Base-by-base conservation (phyloP, 2,113 vertebrate species). In the Oceanites oceanicus region DNA sequence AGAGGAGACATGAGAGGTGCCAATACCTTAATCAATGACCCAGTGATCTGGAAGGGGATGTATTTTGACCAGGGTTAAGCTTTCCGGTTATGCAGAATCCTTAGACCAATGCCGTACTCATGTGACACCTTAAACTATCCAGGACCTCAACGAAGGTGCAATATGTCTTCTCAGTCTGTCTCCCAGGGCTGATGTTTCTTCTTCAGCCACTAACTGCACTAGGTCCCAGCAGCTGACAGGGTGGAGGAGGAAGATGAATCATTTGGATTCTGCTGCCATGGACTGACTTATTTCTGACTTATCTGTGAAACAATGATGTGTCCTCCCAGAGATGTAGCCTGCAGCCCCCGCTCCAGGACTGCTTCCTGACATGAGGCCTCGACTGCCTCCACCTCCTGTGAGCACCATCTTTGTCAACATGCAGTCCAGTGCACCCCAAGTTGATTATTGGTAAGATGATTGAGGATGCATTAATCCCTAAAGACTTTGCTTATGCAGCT, bases 241-340 rank as follows among this genome's bases (percentile, higher is more conserved):
- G 53, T 50, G 72, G 72, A 86, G 86, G 86, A 91, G 86, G 73
- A 81, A 50, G 52, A 94, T 84, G 72, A 96, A 59, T 95, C 75
- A 74, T 88, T 91, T 78, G 68, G 56, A 81, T 95, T 78, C 87
- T 84, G 30, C 73, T 96, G 59, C 80, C 1, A 0, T 27, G 50
- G 55, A 44, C 75, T 94, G 72, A 92, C 34, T 97, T 94, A 61
- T 52, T 63, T 80, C 72, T 96, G 90, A 89, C 22, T 86, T 91
- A 89, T 55, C 23, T 78, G 62, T 92, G 62, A 92, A 76, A 85
- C 55, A 89, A 36, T 92, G 65, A 63, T 73, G 65, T 3, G 1
- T 87, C 77, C 84, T 94, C 70, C 36, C 47, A 56, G 80, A 72
- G 52, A 81, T 32, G 52, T 18, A 85, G 73, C 65, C 44, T 71